Conservation (phyloP, 2,888 invertebrate genomes). For the Drosophila buzzatii region DNA sequence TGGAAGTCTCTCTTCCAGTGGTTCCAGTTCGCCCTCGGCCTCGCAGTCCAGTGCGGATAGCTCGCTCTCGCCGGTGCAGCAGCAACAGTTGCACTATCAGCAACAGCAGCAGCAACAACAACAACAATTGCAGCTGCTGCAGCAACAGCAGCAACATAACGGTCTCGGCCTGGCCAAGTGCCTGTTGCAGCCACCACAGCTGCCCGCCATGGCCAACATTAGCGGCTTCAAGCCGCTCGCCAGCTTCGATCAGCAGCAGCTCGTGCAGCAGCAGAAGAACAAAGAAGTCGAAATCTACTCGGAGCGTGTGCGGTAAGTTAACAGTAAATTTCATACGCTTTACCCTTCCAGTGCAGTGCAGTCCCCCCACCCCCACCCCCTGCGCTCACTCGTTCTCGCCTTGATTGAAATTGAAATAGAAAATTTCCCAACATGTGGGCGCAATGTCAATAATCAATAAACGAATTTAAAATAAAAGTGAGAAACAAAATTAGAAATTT, state of each 20-base stretch:
- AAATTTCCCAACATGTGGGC: slow-evolving; percentile 67
- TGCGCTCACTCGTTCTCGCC: too few relatives aligned
- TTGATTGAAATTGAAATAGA: slow-evolving; percentile 17
- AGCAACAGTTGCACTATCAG: slow-evolving; percentile 51
- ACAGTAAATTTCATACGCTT: not conserved
- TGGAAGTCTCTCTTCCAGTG: slow-evolving; percentile 92
- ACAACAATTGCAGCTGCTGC: slow-evolving; percentile 34
- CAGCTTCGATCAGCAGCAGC: slow-evolving; percentile 82
- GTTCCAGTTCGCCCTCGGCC: slow-evolving; percentile 92
- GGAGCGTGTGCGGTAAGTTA: slow-evolving; percentile 91
- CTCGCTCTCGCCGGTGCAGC: slow-evolving; percentile 85
- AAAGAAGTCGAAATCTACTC: slow-evolving; percentile 92
- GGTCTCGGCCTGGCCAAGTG: slow-evolving; percentile 66
- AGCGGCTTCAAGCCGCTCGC: slow-evolving; percentile 78
- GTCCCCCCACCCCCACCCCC: too few relatives aligned
- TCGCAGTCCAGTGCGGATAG: slow-evolving; percentile 90
- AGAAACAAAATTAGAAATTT: slow-evolving; percentile 19
- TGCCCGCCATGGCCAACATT: slow-evolving; percentile 66
- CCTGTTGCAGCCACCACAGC: slow-evolving; percentile 63
- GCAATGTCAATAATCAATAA: slow-evolving; percentile 48
- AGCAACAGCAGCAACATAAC: slow-evolving; percentile 56
- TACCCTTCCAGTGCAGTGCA: not conserved
- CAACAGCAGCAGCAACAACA: slow-evolving; percentile 63
- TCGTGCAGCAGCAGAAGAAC: slow-evolving; percentile 88
- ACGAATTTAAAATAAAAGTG: slow-evolving; percentile 25